Base-by-base conservation (phyloP, 1,140 invertebrate species). In the Mylabris phalerata region DNA sequence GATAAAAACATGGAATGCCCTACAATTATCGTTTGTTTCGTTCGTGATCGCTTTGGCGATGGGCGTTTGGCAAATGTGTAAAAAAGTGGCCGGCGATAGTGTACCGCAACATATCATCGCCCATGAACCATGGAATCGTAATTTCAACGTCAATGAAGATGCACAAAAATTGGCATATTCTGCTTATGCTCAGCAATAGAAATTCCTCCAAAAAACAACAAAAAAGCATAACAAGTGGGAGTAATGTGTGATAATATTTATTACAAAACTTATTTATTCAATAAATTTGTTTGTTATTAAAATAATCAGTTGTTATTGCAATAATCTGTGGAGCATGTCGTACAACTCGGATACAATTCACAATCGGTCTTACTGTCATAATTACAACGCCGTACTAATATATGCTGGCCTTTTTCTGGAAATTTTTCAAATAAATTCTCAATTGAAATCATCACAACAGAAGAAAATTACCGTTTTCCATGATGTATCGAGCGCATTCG, bases 1-100 rank as follows among this genome's bases (percentile, higher is more conserved):
- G 65, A 75, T 91, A 65, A 91, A 90, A 73, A 88, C 88, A 19
- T 91, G 88, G 85, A 90, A 90, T 71, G 88, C 88, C 0, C 81
- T 90, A 57, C 88, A 89, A 66, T 78, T 91, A 57, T 88, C 87
- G 26, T 91, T 91, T 82, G 89, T 90, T 82, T 89, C 87, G 44
- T 91, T 91, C 76, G 83, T 90, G 62, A 84, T 89, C 11, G 87
- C 88, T 62, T 83, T 90, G 58, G 87, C 84, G 59, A 77, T 91
- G 69, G 88, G 87, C 62, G 86, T 91, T 73, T 91, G 89, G 82
- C 87, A 90, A 71, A 77, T 91, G 49, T 90, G 87, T 79, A 88
- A 88, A 71, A 91, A 90, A 79, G 85, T 91, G 61, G 85, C 85
- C 38, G 82, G 85, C 57, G 86, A 88, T 71, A 80, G 84, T 67